These are phyloP conservation scores for Polyergus mexicanus DNA, from an alignment of 1,140 invertebrate genomes.

Conservation along the genomic window DNA sequence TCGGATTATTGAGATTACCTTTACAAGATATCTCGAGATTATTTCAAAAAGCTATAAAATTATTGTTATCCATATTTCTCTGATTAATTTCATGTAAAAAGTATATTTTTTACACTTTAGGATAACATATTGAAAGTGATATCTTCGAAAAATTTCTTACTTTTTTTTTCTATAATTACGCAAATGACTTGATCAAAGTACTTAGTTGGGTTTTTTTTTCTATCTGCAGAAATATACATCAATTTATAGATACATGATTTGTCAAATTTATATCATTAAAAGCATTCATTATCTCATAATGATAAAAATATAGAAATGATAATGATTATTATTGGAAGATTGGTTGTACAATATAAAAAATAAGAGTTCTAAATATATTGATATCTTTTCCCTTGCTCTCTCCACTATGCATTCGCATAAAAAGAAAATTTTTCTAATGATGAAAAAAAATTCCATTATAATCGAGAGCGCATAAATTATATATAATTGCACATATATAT, in stretches of 20 bases:
- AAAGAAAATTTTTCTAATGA: conserved; percentile 23
- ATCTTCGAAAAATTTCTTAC: not conserved
- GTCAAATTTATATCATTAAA: conserved; percentile 34
- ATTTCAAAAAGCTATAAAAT: not conserved
- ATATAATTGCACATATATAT: not conserved
- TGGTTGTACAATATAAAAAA: conserved; percentile 33
- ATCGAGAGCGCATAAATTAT: not conserved
- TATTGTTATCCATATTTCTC: conserved; percentile 3
- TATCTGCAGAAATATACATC: conserved; percentile 5
- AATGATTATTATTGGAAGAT: conserved; percentile 42
- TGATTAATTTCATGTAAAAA: conserved; percentile 13
- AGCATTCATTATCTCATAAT: conserved; percentile 60
- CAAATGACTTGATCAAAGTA: conserved; percentile 11
- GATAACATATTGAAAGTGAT: not conserved
- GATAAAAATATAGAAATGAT: conserved; percentile 19
- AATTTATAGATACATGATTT: conserved; percentile 1
- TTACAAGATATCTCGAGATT: conserved; percentile 25
- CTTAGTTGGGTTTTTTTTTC: not conserved
- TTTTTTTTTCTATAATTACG: conserved; percentile 26
- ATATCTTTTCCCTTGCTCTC: not conserved
- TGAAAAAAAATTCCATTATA: conserved; percentile 38
- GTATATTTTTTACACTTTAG: conserved; percentile 10
- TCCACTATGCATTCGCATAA: not conserved
- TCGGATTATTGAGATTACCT: not conserved
- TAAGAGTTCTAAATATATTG: not conserved